Percentiles rank a stretch among this genome's conserved stretches.
Evolutionary conservation across 1,140 invertebrate genomes (phyloP).

Genomic region (Ganaspis sp.): DNA sequence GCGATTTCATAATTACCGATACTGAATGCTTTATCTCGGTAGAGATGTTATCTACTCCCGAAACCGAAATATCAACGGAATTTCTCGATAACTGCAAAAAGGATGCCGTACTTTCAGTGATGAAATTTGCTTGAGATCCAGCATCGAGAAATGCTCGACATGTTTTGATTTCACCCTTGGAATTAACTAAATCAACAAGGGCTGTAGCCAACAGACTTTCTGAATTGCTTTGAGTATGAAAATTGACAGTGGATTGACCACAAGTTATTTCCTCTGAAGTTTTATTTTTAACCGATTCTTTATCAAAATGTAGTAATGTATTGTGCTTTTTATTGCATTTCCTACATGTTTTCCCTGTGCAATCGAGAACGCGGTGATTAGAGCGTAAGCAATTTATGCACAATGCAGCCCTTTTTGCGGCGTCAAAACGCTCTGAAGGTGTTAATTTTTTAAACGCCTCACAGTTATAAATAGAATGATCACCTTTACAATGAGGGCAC

Average conservation of each 20-base stretch:
- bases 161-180: background rate
- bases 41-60: slow-evolving; percentile 29
- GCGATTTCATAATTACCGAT: slow-evolving; percentile 32
- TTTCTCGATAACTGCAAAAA: slow-evolving; percentile 36
- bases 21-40: slow-evolving; percentile 33
- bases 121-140: slow-evolving; percentile 45
- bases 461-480: background rate
- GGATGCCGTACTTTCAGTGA: slow-evolving; percentile 39
- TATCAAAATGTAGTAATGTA: slow-evolving; percentile 32
- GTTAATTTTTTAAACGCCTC: background rate
- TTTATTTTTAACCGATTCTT: background rate
- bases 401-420: background rate
- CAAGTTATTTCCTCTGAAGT: background rate
- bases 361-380: background rate
- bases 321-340: slow-evolving; percentile 33
- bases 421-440: background rate
- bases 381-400: too few relatives aligned
- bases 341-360: background rate
- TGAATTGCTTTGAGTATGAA: background rate
- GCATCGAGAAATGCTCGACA: slow-evolving; percentile 47
- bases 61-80: background rate
- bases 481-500: background rate
- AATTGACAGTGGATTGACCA: background rate
- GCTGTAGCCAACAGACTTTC: background rate
- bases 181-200: slow-evolving; percentile 23